Evolutionary conservation across 2,888 invertebrate species (phyloP).

Genomic region (Drosophila prostipennis): DNA sequence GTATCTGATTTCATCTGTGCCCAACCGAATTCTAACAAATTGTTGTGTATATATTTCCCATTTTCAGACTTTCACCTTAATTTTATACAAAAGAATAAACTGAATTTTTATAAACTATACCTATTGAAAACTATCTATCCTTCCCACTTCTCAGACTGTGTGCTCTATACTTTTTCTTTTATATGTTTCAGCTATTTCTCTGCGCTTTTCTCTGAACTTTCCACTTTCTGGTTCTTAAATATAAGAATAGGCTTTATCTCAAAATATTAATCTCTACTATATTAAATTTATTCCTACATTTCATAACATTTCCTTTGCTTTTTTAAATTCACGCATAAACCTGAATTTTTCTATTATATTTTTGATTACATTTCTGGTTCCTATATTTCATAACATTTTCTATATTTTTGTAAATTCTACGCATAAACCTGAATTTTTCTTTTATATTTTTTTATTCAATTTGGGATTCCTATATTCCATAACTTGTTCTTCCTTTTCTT

Average conservation of each 20-base stretch:
- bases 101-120: slow-evolving; percentile 36
- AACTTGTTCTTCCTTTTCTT: too few species aligned
- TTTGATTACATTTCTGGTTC: too few species aligned
- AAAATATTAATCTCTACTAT: too few species aligned
- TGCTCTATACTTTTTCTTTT: background rate
- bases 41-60: slow-evolving; percentile 67
- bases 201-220: background rate
- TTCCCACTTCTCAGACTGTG: background rate
- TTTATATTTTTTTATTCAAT: too few species aligned
- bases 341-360: too few species aligned
- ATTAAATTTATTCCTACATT: too few species aligned
- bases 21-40: slow-evolving; percentile 32
- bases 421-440: too few species aligned
- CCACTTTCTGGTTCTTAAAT: background rate
- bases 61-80: slow-evolving; percentile 36
- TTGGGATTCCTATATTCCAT: too few species aligned
- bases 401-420: too few species aligned
- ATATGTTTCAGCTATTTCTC: background rate
- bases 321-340: too few species aligned
- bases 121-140: background rate
- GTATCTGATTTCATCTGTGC: slow-evolving; percentile 16
- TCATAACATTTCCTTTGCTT: too few species aligned
- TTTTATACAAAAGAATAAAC: slow-evolving; percentile 48
- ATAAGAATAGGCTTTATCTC: background rate
- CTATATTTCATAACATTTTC: too few species aligned